A percentile compares a stretch with the other conserved stretches of the same genome.
Conservation (phyloP, 2,888 invertebrate species). For the Strigamia maritima region DNA sequence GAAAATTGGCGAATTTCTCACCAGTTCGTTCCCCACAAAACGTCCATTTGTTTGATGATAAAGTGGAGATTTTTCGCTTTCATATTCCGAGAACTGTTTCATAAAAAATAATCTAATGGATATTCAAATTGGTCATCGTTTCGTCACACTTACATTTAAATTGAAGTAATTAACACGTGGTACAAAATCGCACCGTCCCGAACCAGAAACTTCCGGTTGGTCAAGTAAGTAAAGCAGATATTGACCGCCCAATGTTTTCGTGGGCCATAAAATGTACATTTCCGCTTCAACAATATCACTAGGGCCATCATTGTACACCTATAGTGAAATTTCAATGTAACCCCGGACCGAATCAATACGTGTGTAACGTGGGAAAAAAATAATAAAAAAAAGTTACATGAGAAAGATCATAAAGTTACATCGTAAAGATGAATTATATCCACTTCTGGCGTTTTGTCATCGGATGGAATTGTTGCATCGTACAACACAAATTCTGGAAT, state of each 20-base stretch:
- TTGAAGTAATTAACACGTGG: constrained; percentile 64
- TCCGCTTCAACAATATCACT: constrained; percentile 79
- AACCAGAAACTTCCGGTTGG: constrained; percentile 72
- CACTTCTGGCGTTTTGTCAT: constrained; percentile 58
- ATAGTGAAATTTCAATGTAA: not conserved
- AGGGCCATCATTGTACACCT: constrained; percentile 75
- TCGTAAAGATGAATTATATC: constrained; percentile 80
- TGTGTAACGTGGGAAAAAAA: too few species aligned
- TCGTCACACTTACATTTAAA: constrained; percentile 44
- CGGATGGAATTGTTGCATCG: constrained; percentile 64
- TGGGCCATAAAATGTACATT: constrained; percentile 82
- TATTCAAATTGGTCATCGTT: not conserved
- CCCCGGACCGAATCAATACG: too few species aligned
- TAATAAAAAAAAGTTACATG: too few species aligned
- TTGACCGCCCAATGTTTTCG: constrained; percentile 71
- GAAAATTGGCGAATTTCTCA: not conserved
- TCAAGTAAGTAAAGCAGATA: constrained; percentile 77
- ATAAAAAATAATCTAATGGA: too few species aligned
- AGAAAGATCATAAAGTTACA: too few species aligned
- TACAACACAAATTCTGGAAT: constrained; percentile 73
- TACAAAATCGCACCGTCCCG: constrained; percentile 69
- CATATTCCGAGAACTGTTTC: constrained; percentile 21
- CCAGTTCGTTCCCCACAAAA: not conserved
- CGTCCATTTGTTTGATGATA: constrained; percentile 27
- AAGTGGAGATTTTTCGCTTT: constrained; percentile 41